Evolutionary conservation across 2,797 vertebrate genomes (phyloP), one percentile per base, ranked within the genome.

Genomic region (Melopsittacus undulatus): DNA sequence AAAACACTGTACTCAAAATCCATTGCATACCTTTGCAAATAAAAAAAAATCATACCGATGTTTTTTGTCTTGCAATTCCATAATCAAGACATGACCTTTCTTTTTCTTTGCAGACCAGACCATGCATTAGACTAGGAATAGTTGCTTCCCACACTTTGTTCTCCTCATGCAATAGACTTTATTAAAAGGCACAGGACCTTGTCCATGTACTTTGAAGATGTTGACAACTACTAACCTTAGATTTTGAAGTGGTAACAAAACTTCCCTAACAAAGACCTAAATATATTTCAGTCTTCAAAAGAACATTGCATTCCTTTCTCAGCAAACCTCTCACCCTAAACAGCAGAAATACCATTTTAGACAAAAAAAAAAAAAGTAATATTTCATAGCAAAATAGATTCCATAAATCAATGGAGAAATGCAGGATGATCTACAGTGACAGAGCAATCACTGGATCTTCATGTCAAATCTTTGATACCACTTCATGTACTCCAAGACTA

Each of bases 361-460:
- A 45, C 2, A 22, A 11, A 46, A 45, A 45, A 21, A 21, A 45
- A 11, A 8, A 4, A 4, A 0, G 0, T 1, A 45, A 5, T 13
- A 66, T 54, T 86, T 77, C 30, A 62, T 57, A 24, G 45, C 10
- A 52, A 92, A 67, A 61, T 4, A 45, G 22, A 69, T 52, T 82
- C 74, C 29, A 14, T 7, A 56, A 74, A 56, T 34, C 20, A 45
- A 29, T 17, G 30, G 57, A 49, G 49, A 68, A 72, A 57, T 40
- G 15, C 29, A 36, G n/a, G 40, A 15, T 9, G 21, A 18, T n/a
- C 29, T 7, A 48, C 16, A 72, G 26, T 10, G 29, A 49, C 48
- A 61, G 26, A 56, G n/a, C 14, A 51, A 54, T 6, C 19, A 29
- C 17, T 24, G 30, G 21, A 56, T 5, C 43, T 51, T 57, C 69